Base-by-base conservation (phyloP, 2,113 vertebrate species). In the Mungos mungo region DNA sequence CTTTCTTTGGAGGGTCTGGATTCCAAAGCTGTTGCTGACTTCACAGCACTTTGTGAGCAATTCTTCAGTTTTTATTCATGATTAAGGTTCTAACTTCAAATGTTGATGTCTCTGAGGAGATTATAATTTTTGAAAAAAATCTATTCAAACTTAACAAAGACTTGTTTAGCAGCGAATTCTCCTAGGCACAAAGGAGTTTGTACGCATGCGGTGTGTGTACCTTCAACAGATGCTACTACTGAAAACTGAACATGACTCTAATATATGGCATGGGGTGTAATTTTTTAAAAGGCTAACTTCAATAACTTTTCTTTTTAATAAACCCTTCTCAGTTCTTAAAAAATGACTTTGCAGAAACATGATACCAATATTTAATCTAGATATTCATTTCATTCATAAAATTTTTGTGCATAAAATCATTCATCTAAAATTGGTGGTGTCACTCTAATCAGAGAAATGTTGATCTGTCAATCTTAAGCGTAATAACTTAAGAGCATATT, bases 401-500 rank as follows among this genome's bases (percentile, higher is more conserved):
- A 97, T 93, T 89, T 96, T 96, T 41, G 54, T 96, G 88, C 92
- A 97, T 5, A 94, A 98, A 97, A 97, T 96, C 80, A 98, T 87
- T 98, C 84, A 98, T 60, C 63, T 97, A 90, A 97, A 98, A 97
- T 97, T 93, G 94, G 23, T 98, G 80, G 35, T 93, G 93, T 63
- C 90, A 84, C 93, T 97, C 83, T 97, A 92, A 96, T 88, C 96
- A 97, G 65, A 83, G 50, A 95, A 96, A 90, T 74, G 90, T 96
- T 97, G 97, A 98, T 97, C 93, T 98, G 97, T 98, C 97, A 98
- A 92, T 98, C 96, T 98, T 93, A 93, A 97, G 60, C 96, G 74
- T 88, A 98, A 86, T 95, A 98, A 96, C 98, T 98, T 98, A 98
- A 98, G 90, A 98, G 96, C 50, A 77, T 91, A 98, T 97, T 93